A percentile compares a stretch with the other conserved stretches of the same genome.
These are phyloP conservation scores for Amblyteles armatorius DNA, from an alignment of 2,888 invertebrate species.

Conservation along the genomic window DNA sequence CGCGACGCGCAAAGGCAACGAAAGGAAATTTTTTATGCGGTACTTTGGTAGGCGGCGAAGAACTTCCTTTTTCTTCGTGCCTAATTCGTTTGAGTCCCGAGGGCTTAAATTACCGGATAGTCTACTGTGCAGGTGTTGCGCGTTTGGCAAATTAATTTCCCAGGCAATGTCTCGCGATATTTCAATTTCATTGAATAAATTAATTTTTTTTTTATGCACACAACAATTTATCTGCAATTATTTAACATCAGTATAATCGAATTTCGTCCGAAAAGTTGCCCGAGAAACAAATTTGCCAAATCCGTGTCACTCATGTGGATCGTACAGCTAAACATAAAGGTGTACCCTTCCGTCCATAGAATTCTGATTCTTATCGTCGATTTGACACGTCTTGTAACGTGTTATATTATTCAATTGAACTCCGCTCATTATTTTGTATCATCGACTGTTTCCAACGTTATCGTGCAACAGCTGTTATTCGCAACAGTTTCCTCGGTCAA, in stretches of 20 bases:
- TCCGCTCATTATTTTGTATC: not conserved
- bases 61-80: too few relatives aligned
- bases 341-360: not conserved
- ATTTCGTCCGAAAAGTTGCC: not conserved
- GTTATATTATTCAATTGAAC: not conserved
- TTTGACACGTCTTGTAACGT: not conserved
- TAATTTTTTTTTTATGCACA: too few relatives aligned
- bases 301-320: not conserved
- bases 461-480: constrained; percentile 55
- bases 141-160: too few relatives aligned
- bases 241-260: not conserved
- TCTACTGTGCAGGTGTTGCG: too few relatives aligned
- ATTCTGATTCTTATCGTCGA: not conserved
- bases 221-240: too few relatives aligned
- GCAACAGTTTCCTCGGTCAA: constrained; percentile 54
- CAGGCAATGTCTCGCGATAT: too few relatives aligned
- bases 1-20: not conserved
- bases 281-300: not conserved
- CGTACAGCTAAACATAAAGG: not conserved
- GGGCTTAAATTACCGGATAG: too few relatives aligned
- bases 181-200: too few relatives aligned
- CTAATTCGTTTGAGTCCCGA: too few relatives aligned
- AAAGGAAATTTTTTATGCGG: too few relatives aligned
- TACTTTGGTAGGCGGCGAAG: too few relatives aligned
- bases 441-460: constrained; percentile 6